A percentile compares a stretch with the other conserved stretches of the same genome.
phyloP scores from a whole-genome alignment of 2,888 invertebrate genomes.

The Mythimna ferrago region DNA sequence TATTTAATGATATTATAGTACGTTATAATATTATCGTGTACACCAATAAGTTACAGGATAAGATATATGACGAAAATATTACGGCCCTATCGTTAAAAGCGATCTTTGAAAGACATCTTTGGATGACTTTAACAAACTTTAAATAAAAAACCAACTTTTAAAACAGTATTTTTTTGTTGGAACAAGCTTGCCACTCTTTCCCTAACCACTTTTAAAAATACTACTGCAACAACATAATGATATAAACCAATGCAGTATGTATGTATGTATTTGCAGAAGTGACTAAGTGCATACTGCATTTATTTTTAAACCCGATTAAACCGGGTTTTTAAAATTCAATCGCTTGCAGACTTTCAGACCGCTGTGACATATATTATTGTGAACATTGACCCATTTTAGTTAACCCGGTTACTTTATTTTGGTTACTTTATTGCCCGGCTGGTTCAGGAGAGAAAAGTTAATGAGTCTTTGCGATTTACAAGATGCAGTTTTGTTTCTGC shows the following conservation, averaged over 20 bases:
- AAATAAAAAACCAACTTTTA: too few relatives aligned
- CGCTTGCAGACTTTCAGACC: neutral
- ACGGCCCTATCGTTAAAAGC: too few relatives aligned
- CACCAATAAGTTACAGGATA: too few relatives aligned
- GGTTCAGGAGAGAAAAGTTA: neutral
- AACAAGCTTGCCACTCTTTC: too few relatives aligned
- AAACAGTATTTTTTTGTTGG: too few relatives aligned
- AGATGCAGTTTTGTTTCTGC: too few relatives aligned
- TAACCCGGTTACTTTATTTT: constrained; percentile 42
- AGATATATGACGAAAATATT: too few relatives aligned
- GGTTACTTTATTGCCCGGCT: neutral
- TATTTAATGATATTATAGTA: too few relatives aligned
- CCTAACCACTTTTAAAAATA: neutral
- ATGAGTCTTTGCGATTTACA: constrained; percentile 2
- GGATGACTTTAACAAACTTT: too few relatives aligned
- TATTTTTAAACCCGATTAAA: constrained; percentile 28
- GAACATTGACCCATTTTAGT: constrained; percentile 35
- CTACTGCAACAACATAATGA: neutral
- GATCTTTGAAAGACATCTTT: too few relatives aligned
- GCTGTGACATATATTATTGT: constrained; percentile 20
- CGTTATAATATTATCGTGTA: too few relatives aligned
- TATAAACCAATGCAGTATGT: neutral
- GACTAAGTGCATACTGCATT: constrained; percentile 30
- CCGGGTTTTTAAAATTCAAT: constrained; percentile 28
- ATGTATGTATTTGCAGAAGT: neutral